Percentiles rank a stretch among this genome's conserved stretches.
These are phyloP conservation scores for Zeuzera pyrina DNA, from an alignment of 2,888 invertebrate genomes.

Conservation along the genomic window DNA sequence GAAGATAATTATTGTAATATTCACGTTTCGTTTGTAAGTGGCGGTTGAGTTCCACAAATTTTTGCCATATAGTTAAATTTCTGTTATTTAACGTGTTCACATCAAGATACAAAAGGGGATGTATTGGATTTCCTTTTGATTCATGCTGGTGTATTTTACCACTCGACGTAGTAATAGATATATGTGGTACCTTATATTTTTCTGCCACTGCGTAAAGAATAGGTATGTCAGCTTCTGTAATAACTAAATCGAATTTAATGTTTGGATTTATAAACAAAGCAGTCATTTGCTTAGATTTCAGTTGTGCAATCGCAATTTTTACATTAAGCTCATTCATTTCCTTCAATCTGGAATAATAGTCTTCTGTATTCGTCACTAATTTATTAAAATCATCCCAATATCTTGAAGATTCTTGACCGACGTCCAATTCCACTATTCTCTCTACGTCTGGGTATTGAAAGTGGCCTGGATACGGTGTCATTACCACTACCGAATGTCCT, in stretches of 20 bases:
- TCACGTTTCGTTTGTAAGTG: slow-evolving; percentile 42
- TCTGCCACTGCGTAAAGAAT: slow-evolving; percentile 63
- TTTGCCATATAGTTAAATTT: slow-evolving; percentile 53
- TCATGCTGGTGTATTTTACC: slow-evolving; percentile 62
- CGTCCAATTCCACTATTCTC: slow-evolving; percentile 49
- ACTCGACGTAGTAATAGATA: slow-evolving; percentile 64
- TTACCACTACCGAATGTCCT: slow-evolving; percentile 49
- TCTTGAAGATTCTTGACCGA: slow-evolving; percentile 42
- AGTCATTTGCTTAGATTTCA: slow-evolving; percentile 53
- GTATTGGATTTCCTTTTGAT: slow-evolving; percentile 64
- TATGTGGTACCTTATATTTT: slow-evolving; percentile 67
- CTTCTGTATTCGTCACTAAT: slow-evolving; percentile 47
- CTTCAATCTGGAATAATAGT: slow-evolving; percentile 38
- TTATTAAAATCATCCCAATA: slow-evolving; percentile 51
- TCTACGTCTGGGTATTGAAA: slow-evolving; percentile 44
- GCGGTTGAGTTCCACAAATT: slow-evolving; percentile 40
- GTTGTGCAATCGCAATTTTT: slow-evolving; percentile 49
- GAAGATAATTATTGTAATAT: slow-evolving; percentile 47
- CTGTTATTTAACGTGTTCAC: slow-evolving; percentile 51
- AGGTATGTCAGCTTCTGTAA: slow-evolving; percentile 70
- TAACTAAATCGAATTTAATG: slow-evolving; percentile 68
- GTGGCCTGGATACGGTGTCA: slow-evolving; percentile 61
- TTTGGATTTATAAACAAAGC: slow-evolving; percentile 50
- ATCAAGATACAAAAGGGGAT: slow-evolving; percentile 67
- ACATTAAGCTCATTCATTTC: slow-evolving; percentile 41